A percentile compares a stretch with the other conserved stretches of the same genome.
phyloP scores from a whole-genome alignment of 2,113 vertebrate species.

The Pelobates fuscus region DNA sequence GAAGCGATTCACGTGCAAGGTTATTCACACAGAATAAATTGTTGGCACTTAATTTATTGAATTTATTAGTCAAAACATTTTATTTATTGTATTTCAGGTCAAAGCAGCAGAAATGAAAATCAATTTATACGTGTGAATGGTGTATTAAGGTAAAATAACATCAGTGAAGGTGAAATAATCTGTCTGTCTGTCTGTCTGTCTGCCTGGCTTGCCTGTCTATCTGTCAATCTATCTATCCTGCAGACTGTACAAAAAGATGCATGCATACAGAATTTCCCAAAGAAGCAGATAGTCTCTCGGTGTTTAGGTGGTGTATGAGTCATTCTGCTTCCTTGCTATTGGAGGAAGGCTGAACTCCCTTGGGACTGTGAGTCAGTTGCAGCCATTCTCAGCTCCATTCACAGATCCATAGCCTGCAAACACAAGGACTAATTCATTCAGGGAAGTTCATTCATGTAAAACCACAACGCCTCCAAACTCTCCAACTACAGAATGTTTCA shows the following conservation, averaged over 20 bases:
- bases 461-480: conserved; percentile 55
- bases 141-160: too few relatives aligned
- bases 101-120: too few relatives aligned
- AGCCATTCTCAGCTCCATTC: conserved; percentile 81
- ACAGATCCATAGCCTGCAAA: conserved; percentile 78
- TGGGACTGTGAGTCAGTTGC: conserved; percentile 79
- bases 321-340: conserved; percentile 76
- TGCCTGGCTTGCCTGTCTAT: too few relatives aligned
- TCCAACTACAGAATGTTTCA: conserved; percentile 46
- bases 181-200: too few relatives aligned
- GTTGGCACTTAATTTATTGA: too few relatives aligned
- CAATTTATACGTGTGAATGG: too few relatives aligned
- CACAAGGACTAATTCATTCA: conserved; percentile 76
- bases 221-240: too few relatives aligned
- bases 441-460: conserved; percentile 90
- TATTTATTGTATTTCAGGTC: too few relatives aligned
- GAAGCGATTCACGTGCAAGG: too few relatives aligned
- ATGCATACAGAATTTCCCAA: neutral
- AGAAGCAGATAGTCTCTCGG: conserved; percentile 53
- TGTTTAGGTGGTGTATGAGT: conserved; percentile 79
- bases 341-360: conserved; percentile 66
- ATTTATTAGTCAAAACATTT: too few relatives aligned
- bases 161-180: too few relatives aligned
- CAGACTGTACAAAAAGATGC: neutral
- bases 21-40: too few relatives aligned